Evolutionary conservation across 2,888 invertebrate species (phyloP), one percentile per base, ranked within the genome.

Genomic region (Microctonus hyperodae): DNA sequence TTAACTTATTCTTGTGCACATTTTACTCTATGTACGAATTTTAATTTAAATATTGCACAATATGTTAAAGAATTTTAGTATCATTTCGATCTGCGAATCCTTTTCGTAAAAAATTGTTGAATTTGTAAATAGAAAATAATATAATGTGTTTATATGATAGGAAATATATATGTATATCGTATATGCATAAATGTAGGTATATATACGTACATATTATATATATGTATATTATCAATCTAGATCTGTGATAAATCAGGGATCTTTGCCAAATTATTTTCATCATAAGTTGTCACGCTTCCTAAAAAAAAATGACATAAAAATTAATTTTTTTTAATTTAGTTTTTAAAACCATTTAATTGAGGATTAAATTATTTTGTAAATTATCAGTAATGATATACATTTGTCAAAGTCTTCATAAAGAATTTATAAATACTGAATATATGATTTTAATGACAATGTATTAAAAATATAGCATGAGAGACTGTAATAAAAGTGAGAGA

Each of bases 401-500:
- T n/a, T n/a, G n/a, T n/a, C n/a, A n/a, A n/a, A n/a, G n/a, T n/a
- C n/a, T n/a, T n/a, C n/a, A n/a, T n/a, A n/a, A n/a, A n/a, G n/a
- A n/a, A n/a, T n/a, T n/a, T n/a, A n/a, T n/a, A n/a, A n/a, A n/a
- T n/a, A n/a, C n/a, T n/a, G n/a, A n/a, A n/a, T n/a, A n/a, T n/a
- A n/a, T n/a, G n/a, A n/a, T n/a, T 58, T 50, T 11, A 65, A 56
- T 53, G 60, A 31, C 65, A 65, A 65, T 60, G 44, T 60, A 60
- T 28, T 7, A 53, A 33, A 23, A 50, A 65, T 35, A 20, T 65
- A 53, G 9, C 63, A 63, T 16, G 40, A 74, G 76, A 80, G 80
- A 80, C 80, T 80, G 80, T 79, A 78, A 28, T 28, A 72, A n/a
- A n/a, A 75, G 13, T 50, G 40, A 40, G 75, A 76, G 74, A 76